Evolutionary conservation across 2,113 vertebrate genomes (phyloP), one percentile per base, ranked within the genome.

Genomic region (Nyctibius bracteatus): DNA sequence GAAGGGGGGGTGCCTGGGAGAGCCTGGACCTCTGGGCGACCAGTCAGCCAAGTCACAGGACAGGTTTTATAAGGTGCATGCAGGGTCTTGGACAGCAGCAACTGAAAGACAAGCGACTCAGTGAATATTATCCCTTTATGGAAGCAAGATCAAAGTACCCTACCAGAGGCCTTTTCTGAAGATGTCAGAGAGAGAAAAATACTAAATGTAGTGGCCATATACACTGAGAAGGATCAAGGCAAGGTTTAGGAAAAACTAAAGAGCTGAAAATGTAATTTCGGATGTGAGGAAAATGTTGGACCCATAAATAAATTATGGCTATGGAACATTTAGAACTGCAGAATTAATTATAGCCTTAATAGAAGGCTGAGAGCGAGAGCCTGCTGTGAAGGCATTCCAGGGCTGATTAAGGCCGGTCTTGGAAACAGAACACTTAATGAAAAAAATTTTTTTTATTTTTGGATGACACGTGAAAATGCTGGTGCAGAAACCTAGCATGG

Each of bases 341-440:
- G 90, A 94, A 96, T 96, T 97, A 97, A 97, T 97, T 96, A 94
- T 68, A 67, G 52, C 75, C 57, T 94, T 93, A 94, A 93, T 86
- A 93, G 92, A 94, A 77, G 55, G 71, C 82, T 92, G 82, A 79
- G 82, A 81, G 75, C 31, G 28, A 63, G 57, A 86, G 47, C 68
- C 72, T 88, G 86, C 94, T 95, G 90, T 86, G 95, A 88, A 67
- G 83, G 72, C 88, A 92, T 86, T 71, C 39, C 57, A 67, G 80
- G 71, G 65, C 72, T 93, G 90, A 96, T 95, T 84, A 94, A 61
- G 90, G 90, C 52, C 80, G 72, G 65, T 63, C 80, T 44, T 67
- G 71, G 72, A 93, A 92, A 78, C 11, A 86, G 39, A 92, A 39
- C 59, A 54, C 68, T 83, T 77, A 35, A 65, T 7, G 71, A 59